Evolutionary conservation across 2,797 vertebrate genomes (phyloP).

Genomic region (Manis pentadactyla): DNA sequence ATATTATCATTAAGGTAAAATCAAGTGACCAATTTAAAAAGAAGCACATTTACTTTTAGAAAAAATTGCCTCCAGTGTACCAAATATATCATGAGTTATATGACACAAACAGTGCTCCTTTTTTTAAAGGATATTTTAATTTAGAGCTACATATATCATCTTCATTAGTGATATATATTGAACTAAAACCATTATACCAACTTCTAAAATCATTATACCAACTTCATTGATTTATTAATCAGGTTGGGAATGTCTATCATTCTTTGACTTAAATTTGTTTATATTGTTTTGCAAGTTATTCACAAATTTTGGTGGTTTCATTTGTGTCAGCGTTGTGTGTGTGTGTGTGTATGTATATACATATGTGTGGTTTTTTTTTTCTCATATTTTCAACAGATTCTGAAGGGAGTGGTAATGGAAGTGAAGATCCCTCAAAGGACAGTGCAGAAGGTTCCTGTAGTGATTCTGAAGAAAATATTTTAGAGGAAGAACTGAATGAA

Average conservation of each 20-base stretch:
- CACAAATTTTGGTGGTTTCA: conserved; percentile 82
- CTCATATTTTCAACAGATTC: conserved; percentile 94
- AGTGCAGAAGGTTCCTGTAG: conserved; percentile 93
- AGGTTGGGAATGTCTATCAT: conserved; percentile 78
- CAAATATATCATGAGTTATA: not conserved
- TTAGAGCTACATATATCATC: conserved; percentile 65
- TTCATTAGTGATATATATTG: conserved; percentile 63
- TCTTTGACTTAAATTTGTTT: conserved; percentile 81
- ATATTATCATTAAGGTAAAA: conserved; percentile 50
- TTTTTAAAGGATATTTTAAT: conserved; percentile 61
- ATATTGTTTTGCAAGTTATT: conserved; percentile 81
- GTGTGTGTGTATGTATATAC: conserved; percentile 84
- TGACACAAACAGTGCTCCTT: conserved; percentile 38
- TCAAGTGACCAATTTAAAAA: conserved; percentile 1
- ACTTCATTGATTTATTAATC: conserved; percentile 74
- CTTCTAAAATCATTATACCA: conserved; percentile 66
- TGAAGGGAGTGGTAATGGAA: conserved; percentile 96
- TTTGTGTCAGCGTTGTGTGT: conserved; percentile 84
- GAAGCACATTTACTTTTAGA: conserved; percentile 57
- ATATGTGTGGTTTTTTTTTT: conserved; percentile 87
- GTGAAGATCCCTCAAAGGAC: conserved; percentile 93
- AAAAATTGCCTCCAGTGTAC: not conserved
- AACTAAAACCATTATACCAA: conserved; percentile 70
- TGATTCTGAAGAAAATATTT: conserved; percentile 92
- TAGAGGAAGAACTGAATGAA: conserved; percentile 89